A percentile compares a stretch with the other conserved stretches of the same genome.
These are phyloP conservation scores for Eupeodes luniger DNA, from an alignment of 2,888 invertebrate species.

Conservation along the genomic window DNA sequence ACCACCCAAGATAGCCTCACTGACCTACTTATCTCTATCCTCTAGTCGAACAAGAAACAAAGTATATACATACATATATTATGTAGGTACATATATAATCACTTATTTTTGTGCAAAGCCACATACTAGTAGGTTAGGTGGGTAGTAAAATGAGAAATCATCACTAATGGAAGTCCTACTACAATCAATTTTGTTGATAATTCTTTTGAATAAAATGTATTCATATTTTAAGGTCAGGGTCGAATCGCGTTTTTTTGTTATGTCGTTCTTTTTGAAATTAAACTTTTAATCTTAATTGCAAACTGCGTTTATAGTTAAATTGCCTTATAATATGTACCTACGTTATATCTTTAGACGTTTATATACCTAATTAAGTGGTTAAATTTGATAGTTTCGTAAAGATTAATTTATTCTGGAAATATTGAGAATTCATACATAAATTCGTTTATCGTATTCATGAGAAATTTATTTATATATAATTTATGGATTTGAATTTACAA, in stretches of 20 bases:
- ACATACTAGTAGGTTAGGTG: neutral
- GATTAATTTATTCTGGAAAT: neutral
- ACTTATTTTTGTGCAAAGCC: constrained; percentile 15
- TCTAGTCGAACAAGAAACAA: neutral
- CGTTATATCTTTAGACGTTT: neutral
- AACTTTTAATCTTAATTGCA: neutral
- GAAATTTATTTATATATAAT: neutral
- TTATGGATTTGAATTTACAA: neutral
- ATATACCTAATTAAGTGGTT: neutral
- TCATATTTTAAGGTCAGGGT: constrained; percentile 32
- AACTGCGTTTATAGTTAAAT: neutral
- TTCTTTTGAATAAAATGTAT: constrained; percentile 18
- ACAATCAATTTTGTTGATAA: neutral
- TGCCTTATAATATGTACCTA: neutral
- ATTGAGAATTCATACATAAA: neutral
- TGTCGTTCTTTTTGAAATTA: neutral
- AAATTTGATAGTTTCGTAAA: neutral
- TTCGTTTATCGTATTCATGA: neutral
- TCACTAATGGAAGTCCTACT: neutral
- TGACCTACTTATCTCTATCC: constrained; percentile 36
- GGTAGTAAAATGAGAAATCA: constrained; percentile 4
- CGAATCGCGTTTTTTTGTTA: constrained; percentile 7
- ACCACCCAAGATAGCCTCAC: constrained; percentile 27
- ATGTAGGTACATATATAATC: neutral
- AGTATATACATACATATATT: neutral